Base-by-base conservation (phyloP, 1,140 invertebrate genomes). In the Aphis gossypii region DNA sequence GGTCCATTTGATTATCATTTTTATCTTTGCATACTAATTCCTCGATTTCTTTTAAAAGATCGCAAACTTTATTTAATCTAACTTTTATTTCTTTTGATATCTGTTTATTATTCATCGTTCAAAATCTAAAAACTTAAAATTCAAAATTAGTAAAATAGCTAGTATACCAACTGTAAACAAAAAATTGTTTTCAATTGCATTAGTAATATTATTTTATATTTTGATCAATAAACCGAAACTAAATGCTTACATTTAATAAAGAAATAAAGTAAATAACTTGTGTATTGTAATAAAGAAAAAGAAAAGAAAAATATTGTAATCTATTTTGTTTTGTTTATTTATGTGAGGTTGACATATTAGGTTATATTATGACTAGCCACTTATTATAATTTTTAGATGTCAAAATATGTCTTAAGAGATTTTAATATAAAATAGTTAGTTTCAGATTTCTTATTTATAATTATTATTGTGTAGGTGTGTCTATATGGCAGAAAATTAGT, bases 41-140 rank as follows among this genome's bases (percentile, higher is more conserved):
- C 18, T 88, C 87, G 48, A 88, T 48, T 88, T 88, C 87, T 21
- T 54, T 88, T 35, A 88, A 88, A n/a, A 88, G 87, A 21, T 35
- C 8, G 14, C n/a, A 38, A 38, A 88, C 21, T 23, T n/a, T 14
- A 35, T 88, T 20, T 23, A 88, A 48, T 51, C 87, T 88, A 51
- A 2, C 0, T 51, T 21, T 88, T 88, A 88, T 23, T 48, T 51
- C 48, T 88, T 21, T 48, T 88, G 87, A 8, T n/a, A 51, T 48
- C 23, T 35, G 30, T 88, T n/a, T 48, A 88, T 35, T 84, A 9
- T n/a, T 76, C 60, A 76, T 76, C 30, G 30, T 76, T 35, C 4
- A 6, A 4, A 14, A 6, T 76, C 4, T 76, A 76, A 76, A n/a
- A 76, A 18, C 30, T n/a, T n/a, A 21, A 76, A 48, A n/a, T 18